Conservation (phyloP, 2,113 vertebrate species). For the Mandrillus leucophaeus region DNA sequence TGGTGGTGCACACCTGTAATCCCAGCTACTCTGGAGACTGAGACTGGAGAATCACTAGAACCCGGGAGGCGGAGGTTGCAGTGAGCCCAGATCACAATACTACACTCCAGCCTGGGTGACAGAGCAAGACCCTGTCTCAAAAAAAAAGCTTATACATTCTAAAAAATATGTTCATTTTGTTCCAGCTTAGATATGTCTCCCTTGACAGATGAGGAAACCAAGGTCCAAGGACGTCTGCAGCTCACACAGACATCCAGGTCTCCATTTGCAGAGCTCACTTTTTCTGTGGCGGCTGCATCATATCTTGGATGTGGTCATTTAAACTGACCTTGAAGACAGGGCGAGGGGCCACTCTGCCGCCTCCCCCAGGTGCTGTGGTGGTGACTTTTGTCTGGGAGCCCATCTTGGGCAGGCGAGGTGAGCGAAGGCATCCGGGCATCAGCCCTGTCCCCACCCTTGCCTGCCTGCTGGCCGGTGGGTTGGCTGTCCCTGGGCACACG, state of each 20-base stretch:
- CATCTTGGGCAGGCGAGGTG: neutral
- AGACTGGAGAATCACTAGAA: too few species aligned
- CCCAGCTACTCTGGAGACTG: too few species aligned
- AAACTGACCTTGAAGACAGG: neutral
- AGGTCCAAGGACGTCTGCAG: neutral
- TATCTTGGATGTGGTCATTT: too few species aligned
- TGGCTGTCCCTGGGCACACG: conserved; percentile 22
- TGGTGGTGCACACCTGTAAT: too few species aligned
- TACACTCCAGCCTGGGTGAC: too few species aligned
- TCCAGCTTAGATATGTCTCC: neutral
- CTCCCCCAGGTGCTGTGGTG: neutral
- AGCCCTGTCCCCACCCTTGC: neutral
- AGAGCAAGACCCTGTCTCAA: too few species aligned
- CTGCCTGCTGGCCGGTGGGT: neutral
- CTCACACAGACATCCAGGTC: accelerated
- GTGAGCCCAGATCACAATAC: too few species aligned
- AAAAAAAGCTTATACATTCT: too few species aligned
- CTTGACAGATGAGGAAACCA: neutral
- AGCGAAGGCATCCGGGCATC: neutral
- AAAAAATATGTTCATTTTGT: neutral
- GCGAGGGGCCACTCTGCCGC: neutral
- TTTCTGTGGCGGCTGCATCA: neutral
- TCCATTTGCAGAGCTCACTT: neutral
- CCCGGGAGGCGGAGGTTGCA: too few species aligned
- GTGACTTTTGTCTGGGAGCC: neutral